Conservation (phyloP, 2,113 vertebrate genomes). For the Strigops habroptila region DNA sequence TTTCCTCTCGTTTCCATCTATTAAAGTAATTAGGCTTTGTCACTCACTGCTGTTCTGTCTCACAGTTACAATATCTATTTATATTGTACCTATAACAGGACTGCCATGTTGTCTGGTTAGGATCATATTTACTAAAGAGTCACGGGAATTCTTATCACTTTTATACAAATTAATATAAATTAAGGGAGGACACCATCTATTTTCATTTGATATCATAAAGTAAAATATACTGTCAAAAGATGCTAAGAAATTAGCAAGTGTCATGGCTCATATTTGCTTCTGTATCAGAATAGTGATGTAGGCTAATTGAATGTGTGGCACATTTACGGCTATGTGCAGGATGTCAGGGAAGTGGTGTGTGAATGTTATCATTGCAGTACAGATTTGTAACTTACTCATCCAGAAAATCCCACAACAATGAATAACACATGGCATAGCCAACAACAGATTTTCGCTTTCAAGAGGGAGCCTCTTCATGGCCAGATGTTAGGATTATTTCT, state of each 20-base stretch:
- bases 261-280: neutral
- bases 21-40: neutral
- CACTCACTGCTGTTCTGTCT: neutral
- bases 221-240: neutral
- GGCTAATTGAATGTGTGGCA: neutral
- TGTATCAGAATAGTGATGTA: rapidly evolving
- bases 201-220: neutral
- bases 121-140: neutral
- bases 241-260: neutral
- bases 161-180: neutral
- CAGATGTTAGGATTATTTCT: neutral
- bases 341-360: neutral
- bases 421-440: neutral
- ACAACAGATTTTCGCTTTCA: neutral
- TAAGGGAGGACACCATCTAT: rapidly evolving
- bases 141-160: neutral
- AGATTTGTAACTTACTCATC: neutral
- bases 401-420: neutral
- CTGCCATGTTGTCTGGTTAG: neutral
- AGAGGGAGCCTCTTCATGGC: neutral
- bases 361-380: neutral
- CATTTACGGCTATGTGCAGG: neutral
- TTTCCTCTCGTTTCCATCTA: neutral
- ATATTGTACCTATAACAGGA: rapidly evolving
- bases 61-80: neutral